A percentile compares a stretch with the other conserved stretches of the same genome.
Conservation (phyloP, 2,888 invertebrate species). For the Bhutanitis thaidina region DNA sequence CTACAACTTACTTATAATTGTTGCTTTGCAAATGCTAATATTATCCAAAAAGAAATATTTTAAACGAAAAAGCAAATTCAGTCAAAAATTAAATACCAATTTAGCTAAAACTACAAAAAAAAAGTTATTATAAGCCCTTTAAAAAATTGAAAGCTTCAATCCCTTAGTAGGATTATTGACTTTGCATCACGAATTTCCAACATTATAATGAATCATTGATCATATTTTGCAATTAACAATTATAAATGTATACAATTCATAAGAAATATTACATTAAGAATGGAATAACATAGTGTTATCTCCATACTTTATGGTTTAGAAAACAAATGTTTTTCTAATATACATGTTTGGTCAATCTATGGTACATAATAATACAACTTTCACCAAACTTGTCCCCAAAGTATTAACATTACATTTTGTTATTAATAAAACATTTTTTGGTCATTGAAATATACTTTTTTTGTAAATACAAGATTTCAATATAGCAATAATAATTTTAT, state of each 20-base stretch:
- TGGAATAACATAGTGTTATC: not conserved
- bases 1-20: too few relatives aligned
- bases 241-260: constrained; percentile 12
- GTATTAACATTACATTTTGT: not conserved
- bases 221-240: constrained; percentile 13
- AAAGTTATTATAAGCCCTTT: not conserved
- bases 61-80: too few relatives aligned
- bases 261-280: constrained; percentile 3
- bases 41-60: too few relatives aligned
- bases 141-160: not conserved
- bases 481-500: constrained; percentile 1
- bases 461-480: too few relatives aligned
- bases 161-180: too few relatives aligned
- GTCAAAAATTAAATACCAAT: too few relatives aligned
- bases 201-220: constrained; percentile 13
- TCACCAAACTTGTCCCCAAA: not conserved
- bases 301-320: not conserved
- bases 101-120: too few relatives aligned
- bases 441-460: too few relatives aligned
- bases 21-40: too few relatives aligned
- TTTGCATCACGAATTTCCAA: not conserved
- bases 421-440: not conserved
- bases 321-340: not conserved
- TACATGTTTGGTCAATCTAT: constrained; percentile 5
- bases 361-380: not conserved